phyloP scores from a whole-genome alignment of 2,113 vertebrate genomes.

The Lagopus muta region DNA sequence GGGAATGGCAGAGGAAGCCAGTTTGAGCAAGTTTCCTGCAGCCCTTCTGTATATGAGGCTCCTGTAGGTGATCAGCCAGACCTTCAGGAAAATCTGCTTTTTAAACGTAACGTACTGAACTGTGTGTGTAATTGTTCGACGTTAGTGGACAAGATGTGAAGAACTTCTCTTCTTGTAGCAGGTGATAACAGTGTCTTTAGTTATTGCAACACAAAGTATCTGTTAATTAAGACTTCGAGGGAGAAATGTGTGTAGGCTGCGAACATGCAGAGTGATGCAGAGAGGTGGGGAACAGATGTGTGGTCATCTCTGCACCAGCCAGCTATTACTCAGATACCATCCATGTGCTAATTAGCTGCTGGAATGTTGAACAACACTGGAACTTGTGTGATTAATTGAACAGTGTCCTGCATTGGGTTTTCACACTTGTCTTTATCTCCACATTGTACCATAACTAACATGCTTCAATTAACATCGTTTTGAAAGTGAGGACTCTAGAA shows the following conservation, averaged over 20 bases:
- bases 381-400: not conserved
- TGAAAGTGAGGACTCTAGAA: not conserved
- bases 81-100: not conserved
- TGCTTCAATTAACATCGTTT: slow-evolving; percentile 29
- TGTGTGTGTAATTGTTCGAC: not conserved
- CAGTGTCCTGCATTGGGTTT: not conserved
- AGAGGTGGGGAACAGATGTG: slow-evolving; percentile 55
- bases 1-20: not conserved
- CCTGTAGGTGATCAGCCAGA: not conserved
- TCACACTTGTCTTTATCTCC: slow-evolving; percentile 20
- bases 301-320: slow-evolving; percentile 9
- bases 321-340: slow-evolving; percentile 46
- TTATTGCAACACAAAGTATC: not conserved
- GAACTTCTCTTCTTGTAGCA: not conserved
- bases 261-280: slow-evolving; percentile 36
- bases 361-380: slow-evolving; percentile 9
- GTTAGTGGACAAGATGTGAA: not conserved
- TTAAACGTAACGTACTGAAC: not conserved
- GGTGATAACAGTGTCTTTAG: slow-evolving; percentile 12
- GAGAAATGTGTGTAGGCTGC: slow-evolving; percentile 43
- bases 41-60: not conserved
- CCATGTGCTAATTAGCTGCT: not conserved
- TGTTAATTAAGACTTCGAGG: slow-evolving; percentile 24
- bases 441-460: not conserved
- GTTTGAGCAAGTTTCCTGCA: not conserved